Base-by-base conservation (phyloP, 1,140 invertebrate genomes). In the Halictus rubicundus region DNA sequence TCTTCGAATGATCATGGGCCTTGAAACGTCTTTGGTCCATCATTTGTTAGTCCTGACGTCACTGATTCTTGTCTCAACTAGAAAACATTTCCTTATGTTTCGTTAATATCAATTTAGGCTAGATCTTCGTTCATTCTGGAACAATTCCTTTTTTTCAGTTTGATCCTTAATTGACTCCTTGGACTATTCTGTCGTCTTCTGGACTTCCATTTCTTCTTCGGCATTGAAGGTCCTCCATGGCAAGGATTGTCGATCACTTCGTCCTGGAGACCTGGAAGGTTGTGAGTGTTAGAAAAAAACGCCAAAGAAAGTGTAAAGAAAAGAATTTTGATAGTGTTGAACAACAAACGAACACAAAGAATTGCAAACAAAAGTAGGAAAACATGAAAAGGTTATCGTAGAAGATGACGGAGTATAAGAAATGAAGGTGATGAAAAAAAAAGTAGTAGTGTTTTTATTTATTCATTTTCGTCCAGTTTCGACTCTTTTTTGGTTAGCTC, bases 251-350 rank as follows among this genome's bases (percentile, higher is more conserved):
- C 12, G 0, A 23, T 23, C 68, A 64, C 54, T 27, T 64, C 42
- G 32, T 21, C 54, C 25, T 23, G 23, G 61, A 72, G 81, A 92
- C 88, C 91, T 92, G 82, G 88, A 92, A 92, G 85, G 90, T 89
- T 93, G 92, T 93, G 92, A 93, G 92, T 77, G 90, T 93, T 92
- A 92, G 90, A 92, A 89, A 87, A 91, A 90, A 85, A 14, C 32
- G 65, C 68, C 81, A 75, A 68, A 91, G 87, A 52, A 1, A 39
- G 42, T 8, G 7, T 9, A 1, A 64, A 19, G 3, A 37, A 90
- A 88, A 80, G 23, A 46, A 37, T 74, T 74, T 25, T 25, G 7
- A 42, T 57, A 63, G 49, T 52, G 16, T 23, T 5, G 52, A 52
- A 23, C n/a, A 16, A 5, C 32, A 73, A 49, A 16, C 16, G 57